These are phyloP conservation scores for Neelides folsomi DNA, from an alignment of 2,888 invertebrate genomes.

Conservation along the genomic window DNA sequence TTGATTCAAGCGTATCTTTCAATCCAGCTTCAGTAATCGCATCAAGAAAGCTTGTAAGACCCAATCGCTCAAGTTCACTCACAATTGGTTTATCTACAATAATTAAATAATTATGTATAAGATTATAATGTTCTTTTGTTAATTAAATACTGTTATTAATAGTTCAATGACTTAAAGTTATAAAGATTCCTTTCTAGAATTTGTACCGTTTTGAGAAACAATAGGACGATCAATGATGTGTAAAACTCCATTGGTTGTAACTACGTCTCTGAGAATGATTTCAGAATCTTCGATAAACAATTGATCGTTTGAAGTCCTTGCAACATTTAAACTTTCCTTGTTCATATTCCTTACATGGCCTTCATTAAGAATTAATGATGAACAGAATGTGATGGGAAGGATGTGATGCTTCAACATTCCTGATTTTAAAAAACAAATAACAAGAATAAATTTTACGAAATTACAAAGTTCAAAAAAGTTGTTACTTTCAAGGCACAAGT, in stretches of 20 bases:
- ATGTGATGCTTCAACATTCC: constrained; percentile 55
- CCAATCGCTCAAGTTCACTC: constrained; percentile 46
- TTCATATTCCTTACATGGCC: constrained; percentile 44
- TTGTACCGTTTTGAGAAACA: constrained; percentile 48
- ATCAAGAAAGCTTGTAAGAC: constrained; percentile 48
- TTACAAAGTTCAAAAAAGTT: constrained; percentile 18
- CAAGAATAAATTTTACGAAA: too few relatives aligned
- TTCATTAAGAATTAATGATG: constrained; percentile 46
- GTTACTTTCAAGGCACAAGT: constrained; percentile 49
- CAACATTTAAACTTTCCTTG: constrained; percentile 41
- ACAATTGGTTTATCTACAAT: constrained; percentile 38
- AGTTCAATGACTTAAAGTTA: too few relatives aligned
- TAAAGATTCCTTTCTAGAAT: background rate
- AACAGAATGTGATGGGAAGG: constrained; percentile 53
- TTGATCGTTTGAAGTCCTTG: constrained; percentile 43
- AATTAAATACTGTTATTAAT: too few relatives aligned
- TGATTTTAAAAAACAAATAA: constrained; percentile 34
- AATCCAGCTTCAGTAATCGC: constrained; percentile 39
- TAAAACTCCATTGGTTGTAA: constrained; percentile 60
- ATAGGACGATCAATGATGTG: constrained; percentile 54
- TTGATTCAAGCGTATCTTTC: constrained; percentile 36
- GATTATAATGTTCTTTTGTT: too few relatives aligned
- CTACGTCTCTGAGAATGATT: constrained; percentile 46
- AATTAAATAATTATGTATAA: too few relatives aligned
- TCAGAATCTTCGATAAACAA: constrained; percentile 46